Evolutionary conservation across 2,797 vertebrate species (phyloP), one percentile per base, ranked within the genome.

Genomic region (Paratrypauchen microcephalus): DNA sequence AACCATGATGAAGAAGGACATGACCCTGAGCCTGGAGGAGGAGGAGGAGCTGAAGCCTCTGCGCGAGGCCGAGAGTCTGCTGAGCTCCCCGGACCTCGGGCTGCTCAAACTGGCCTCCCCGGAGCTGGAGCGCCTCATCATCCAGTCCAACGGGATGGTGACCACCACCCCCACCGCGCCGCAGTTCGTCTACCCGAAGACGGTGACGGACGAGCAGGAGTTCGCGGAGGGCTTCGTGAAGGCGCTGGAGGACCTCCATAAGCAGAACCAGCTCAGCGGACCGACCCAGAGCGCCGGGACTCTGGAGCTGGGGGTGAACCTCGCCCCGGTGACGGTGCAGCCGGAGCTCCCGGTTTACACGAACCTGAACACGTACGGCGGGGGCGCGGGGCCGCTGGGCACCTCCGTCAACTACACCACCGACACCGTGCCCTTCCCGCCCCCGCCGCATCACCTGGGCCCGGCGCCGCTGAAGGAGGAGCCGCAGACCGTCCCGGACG

Each of bases 181-280:
- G 71, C 95, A 95, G 84, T 96, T 96, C 87, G 91, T 94, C 21
- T 97, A 94, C 86, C 91, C 95, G 16, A 97, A 96, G 71, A 89
- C 94, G 47, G 94, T 95, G 2, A 95, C 94, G 68, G 96, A 98
- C 81, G 96, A 98, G 87, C 97, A 98, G 90, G 96, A 97, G 90
- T 98, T 98, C 89, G 96, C 97, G 3, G 96, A 97, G 78, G 97
- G 97, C 18, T 98, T 98, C 88, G 97, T 98, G 0, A 97, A 98
- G 83, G 97, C 97, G 32, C 72, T 98, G 88, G 97, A 98, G 90
- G 96, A 98, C 66, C 85, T 98, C 1, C 97, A 98, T 91, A 96
- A 98, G 87, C 97, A 97, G 93, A 97, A 95, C 83, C 96, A 96
- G 90, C 88, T 97, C 74, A 93, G 80, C 84, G 92, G 90, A 15